These are phyloP conservation scores for Erithacus rubecula DNA, from an alignment of 2,797 vertebrate species.

Conservation along the genomic window DNA sequence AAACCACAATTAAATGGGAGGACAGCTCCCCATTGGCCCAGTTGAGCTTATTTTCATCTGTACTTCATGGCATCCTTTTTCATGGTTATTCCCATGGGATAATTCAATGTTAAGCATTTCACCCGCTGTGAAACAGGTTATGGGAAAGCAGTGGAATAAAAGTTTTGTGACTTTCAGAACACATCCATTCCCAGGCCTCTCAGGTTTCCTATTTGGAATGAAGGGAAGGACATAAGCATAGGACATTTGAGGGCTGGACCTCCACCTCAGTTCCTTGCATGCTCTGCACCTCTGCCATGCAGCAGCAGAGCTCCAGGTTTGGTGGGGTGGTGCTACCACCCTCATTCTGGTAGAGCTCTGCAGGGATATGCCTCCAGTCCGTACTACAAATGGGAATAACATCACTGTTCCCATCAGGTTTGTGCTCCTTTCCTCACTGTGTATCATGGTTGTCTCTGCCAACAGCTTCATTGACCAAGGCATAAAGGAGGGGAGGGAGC, in stretches of 20 bases:
- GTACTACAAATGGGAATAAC: not conserved
- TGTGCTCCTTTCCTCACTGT: not conserved
- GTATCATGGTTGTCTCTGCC: not conserved
- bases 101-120: not conserved
- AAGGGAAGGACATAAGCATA: not conserved
- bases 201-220: not conserved
- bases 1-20: not conserved
- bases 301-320: not conserved
- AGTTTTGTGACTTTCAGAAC: not conserved
- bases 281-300: not conserved
- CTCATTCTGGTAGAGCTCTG: not conserved
- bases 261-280: not conserved
- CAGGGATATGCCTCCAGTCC: not conserved
- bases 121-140: not conserved
- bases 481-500: not conserved
- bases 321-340: not conserved
- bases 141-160: not conserved
- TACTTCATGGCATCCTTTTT: not conserved
- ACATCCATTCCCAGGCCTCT: not conserved
- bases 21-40: not conserved
- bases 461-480: constrained; percentile 12
- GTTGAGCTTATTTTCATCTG: not conserved
- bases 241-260: not conserved
- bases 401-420: not conserved
- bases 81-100: not conserved